These are phyloP conservation scores for Drosophila affinis DNA, from an alignment of 2,888 invertebrate species.

Conservation along the genomic window DNA sequence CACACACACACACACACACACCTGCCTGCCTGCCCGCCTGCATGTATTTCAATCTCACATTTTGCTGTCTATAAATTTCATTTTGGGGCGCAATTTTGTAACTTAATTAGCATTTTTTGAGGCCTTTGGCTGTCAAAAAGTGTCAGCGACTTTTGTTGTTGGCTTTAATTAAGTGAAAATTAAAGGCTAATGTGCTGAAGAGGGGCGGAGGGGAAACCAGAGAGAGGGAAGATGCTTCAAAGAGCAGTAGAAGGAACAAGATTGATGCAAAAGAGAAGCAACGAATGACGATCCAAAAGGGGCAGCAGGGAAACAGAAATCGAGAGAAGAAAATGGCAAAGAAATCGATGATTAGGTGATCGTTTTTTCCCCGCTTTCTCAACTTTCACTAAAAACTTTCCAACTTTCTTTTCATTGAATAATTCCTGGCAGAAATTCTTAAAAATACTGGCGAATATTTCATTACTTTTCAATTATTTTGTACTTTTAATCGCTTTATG, in stretches of 20 bases:
- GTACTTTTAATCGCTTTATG: neutral
- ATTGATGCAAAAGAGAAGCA: too few species aligned
- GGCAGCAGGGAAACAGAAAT: too few species aligned
- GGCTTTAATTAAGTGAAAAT: constrained; percentile 66
- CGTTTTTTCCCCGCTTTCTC: too few species aligned
- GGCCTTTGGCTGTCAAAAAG: constrained; percentile 19
- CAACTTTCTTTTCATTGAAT: too few species aligned
- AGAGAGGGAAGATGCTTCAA: neutral
- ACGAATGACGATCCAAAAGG: too few species aligned
- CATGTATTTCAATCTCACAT: constrained; percentile 10
- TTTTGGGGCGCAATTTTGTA: constrained; percentile 69
- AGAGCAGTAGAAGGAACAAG: too few species aligned
- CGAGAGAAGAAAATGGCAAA: too few species aligned
- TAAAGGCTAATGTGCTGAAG: constrained; percentile 38
- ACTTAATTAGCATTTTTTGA: constrained; percentile 74
- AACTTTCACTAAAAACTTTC: too few species aligned
- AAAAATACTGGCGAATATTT: too few species aligned
- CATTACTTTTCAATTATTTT: neutral
- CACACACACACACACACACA: constrained; percentile 13
- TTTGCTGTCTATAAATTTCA: constrained; percentile 66
- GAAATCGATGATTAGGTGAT: too few species aligned
- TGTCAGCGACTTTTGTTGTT: constrained; percentile 34
- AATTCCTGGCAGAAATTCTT: too few species aligned
- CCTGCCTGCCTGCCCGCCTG: neutral
- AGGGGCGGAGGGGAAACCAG: too few species aligned